Evolutionary conservation across 2,113 vertebrate species (phyloP).

Genomic region (Leucoraja erinaceus): DNA sequence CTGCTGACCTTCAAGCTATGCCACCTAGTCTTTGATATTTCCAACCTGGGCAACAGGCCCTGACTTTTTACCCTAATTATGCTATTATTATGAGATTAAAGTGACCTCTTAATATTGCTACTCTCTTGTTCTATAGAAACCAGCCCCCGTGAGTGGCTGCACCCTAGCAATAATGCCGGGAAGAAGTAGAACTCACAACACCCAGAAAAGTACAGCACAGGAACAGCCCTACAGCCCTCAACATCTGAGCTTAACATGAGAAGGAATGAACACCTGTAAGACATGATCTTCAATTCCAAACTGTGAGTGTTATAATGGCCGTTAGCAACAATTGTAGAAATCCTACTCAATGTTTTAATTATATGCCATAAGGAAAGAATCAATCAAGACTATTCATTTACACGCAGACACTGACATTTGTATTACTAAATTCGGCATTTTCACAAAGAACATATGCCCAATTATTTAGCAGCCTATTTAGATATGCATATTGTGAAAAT

Average conservation of each 20-base stretch:
- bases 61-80: no score
- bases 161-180: neutral
- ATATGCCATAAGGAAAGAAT: neutral
- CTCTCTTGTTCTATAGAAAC: neutral
- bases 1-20: no score
- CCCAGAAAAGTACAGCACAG: no score
- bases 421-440: slow-evolving; percentile 2
- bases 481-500: slow-evolving; percentile 19
- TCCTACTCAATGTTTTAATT: neutral
- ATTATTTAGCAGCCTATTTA: neutral
- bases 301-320: neutral
- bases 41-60: no score
- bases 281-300: neutral
- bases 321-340: neutral
- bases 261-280: neutral
- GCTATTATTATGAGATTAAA: neutral
- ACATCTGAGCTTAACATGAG: no score
- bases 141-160: neutral
- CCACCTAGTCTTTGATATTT: no score
- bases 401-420: neutral
- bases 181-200: neutral
- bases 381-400: neutral
- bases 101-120: neutral
- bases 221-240: no score
- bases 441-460: neutral